These are phyloP conservation scores for rabbit (Oryctolagus cuniculus) DNA, from an alignment of 2,113 vertebrate genomes.

Conservation along the genomic window DNA sequence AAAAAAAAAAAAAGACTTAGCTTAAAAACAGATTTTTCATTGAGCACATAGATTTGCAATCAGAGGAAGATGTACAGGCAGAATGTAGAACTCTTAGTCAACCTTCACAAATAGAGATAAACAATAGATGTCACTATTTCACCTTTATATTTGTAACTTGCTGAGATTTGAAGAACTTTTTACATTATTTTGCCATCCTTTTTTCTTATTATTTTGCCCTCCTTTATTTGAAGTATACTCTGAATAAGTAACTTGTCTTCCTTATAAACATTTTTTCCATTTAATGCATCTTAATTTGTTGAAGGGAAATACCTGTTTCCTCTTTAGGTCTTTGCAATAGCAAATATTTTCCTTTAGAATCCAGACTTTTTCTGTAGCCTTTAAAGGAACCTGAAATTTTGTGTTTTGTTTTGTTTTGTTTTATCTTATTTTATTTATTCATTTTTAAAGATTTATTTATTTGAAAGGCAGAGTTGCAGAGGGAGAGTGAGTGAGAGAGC, in stretches of 20 bases:
- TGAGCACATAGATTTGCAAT: neutral
- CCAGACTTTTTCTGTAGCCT: neutral
- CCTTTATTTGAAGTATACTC: neutral
- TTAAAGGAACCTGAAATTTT: slow-evolving; percentile 57
- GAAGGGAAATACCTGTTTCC: neutral
- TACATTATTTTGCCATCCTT: neutral
- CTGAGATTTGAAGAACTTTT: slow-evolving; percentile 14
- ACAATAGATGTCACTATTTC: slow-evolving; percentile 6
- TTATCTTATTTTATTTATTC: no score
- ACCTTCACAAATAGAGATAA: neutral
- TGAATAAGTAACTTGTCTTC: neutral
- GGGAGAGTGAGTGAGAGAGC: no score
- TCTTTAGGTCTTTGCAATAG: neutral
- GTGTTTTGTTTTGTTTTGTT: neutral
- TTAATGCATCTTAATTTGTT: slow-evolving; percentile 46
- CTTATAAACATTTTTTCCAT: slow-evolving; percentile 6
- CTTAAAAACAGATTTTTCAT: neutral
- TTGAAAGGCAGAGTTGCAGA: no score
- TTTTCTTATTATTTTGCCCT: neutral
- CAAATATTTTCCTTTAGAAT: slow-evolving; percentile 56
- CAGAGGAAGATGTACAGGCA: neutral
- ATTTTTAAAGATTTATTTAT: no score
- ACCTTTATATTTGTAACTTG: neutral
- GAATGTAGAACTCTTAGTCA: neutral
- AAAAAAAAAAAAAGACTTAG: no score